Evolutionary conservation across 2,113 vertebrate genomes (phyloP).

Genomic region (Oncorhynchus kisutch): DNA sequence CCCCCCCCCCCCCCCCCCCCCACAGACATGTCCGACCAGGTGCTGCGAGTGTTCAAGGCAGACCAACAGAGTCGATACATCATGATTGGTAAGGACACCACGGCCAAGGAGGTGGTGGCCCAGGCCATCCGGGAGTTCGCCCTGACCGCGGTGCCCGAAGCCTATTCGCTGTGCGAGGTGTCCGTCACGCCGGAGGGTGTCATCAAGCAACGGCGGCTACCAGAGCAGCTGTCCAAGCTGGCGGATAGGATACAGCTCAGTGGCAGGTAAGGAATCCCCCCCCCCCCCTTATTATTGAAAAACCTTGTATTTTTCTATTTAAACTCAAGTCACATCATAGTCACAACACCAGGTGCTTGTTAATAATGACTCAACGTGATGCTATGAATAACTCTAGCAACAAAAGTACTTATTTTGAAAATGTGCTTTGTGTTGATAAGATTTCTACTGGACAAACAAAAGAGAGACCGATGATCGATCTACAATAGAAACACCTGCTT

Average conservation of each 20-base stretch:
- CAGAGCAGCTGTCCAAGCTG: slow-evolving; percentile 95
- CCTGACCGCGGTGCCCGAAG: slow-evolving; percentile 86
- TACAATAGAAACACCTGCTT: too few species aligned
- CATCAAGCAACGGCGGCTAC: slow-evolving; percentile 93
- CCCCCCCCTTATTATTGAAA: not conserved
- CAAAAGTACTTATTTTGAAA: too few species aligned
- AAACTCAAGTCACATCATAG: too few species aligned
- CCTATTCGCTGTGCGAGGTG: slow-evolving; percentile 93
- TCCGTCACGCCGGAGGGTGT: slow-evolving; percentile 97
- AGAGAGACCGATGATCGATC: too few species aligned
- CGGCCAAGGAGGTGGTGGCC: slow-evolving; percentile 93
- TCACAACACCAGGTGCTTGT: too few species aligned
- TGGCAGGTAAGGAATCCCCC: slow-evolving; percentile 86
- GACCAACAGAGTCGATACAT: slow-evolving; percentile 98
- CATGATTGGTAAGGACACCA: slow-evolving; percentile 98
- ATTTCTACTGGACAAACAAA: too few species aligned
- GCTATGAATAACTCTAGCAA: too few species aligned
- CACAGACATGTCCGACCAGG: slow-evolving; percentile 93
- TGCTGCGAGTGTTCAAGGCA: slow-evolving; percentile 93
- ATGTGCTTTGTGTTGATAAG: too few species aligned
- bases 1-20: not conserved
- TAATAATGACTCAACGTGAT: too few species aligned
- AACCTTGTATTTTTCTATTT: too few species aligned
- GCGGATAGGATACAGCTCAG: slow-evolving; percentile 97
- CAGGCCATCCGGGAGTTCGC: slow-evolving; percentile 96